A percentile compares a stretch with the other conserved stretches of the same genome.
phyloP scores from a whole-genome alignment of 2,888 invertebrate genomes.

The Apantesis nais region DNA sequence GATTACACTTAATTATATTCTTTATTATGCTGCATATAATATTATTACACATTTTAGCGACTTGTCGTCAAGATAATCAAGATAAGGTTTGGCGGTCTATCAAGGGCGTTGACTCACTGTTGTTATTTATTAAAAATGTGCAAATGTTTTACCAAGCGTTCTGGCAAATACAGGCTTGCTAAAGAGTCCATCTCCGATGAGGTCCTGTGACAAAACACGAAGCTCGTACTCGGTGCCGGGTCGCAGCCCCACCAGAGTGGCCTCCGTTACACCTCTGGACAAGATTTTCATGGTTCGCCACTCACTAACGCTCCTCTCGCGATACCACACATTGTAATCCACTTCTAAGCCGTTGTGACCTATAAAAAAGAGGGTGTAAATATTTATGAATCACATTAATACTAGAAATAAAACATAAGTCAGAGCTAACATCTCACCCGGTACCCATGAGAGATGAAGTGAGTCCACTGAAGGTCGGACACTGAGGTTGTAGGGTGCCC shows the following conservation, averaged over 20 bases:
- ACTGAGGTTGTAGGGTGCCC: constrained; percentile 94
- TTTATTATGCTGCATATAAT: too few relatives aligned
- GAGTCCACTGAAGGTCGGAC: constrained; percentile 90
- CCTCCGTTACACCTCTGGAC: constrained; percentile 90
- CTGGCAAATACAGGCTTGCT: constrained; percentile 92
- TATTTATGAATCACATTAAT: not conserved
- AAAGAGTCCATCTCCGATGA: constrained; percentile 94
- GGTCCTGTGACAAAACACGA: constrained; percentile 94
- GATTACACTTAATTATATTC: too few relatives aligned
- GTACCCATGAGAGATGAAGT: constrained; percentile 93
- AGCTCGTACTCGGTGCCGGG: constrained; percentile 94
- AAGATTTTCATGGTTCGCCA: constrained; percentile 94
- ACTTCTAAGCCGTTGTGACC: constrained; percentile 91
- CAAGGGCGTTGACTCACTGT: too few relatives aligned
- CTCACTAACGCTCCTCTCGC: constrained; percentile 89
- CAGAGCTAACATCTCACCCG: constrained; percentile 71
- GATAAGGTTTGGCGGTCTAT: too few relatives aligned
- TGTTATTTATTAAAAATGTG: not conserved
- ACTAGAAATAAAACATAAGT: not conserved
- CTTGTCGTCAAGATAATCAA: too few relatives aligned
- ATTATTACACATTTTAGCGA: too few relatives aligned
- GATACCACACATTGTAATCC: constrained; percentile 95
- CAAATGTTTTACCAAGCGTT: constrained; percentile 83
- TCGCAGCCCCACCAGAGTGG: constrained; percentile 91
- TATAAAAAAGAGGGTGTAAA: constrained; percentile 45